A percentile compares a stretch with the other conserved stretches of the same genome.
Evolutionary conservation across 1,140 invertebrate species (phyloP).

Genomic region (Pseudomyrmex gracilis): DNA sequence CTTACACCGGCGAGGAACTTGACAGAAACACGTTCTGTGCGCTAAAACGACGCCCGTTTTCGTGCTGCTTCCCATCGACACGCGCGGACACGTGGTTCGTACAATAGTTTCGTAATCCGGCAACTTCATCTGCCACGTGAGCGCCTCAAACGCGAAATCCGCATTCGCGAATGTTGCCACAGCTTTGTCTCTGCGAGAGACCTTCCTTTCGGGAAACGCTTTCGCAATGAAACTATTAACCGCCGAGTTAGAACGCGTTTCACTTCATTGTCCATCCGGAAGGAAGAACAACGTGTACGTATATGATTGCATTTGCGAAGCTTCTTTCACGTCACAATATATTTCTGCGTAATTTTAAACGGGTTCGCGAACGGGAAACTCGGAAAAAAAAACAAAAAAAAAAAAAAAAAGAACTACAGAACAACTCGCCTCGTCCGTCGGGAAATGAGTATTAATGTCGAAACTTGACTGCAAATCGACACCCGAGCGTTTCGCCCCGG

Average conservation of each 20-base stretch:
- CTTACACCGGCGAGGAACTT: slow-evolving; percentile 63
- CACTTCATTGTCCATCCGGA: not conserved
- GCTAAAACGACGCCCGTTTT: slow-evolving; percentile 10
- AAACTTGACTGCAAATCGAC: slow-evolving; percentile 33
- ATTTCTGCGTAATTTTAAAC: slow-evolving; percentile 11
- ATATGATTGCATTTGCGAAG: too few species aligned
- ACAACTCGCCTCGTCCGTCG: not conserved
- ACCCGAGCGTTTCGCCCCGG: not conserved
- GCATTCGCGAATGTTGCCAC: not conserved
- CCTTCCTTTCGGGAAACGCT: slow-evolving; percentile 37
- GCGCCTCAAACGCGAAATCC: slow-evolving; percentile 10
- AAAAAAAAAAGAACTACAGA: not conserved
- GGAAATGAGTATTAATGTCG: slow-evolving; percentile 43
- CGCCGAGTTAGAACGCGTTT: slow-evolving; percentile 21
- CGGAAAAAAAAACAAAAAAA: not conserved
- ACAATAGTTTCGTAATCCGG: not conserved
- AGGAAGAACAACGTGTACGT: not conserved
- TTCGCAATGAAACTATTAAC: slow-evolving; percentile 44
- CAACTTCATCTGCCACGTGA: slow-evolving; percentile 46
- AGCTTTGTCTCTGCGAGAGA: not conserved
- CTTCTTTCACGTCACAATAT: too few species aligned
- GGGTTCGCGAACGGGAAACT: not conserved
- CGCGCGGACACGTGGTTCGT: slow-evolving; percentile 40
- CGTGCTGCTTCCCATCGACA: slow-evolving; percentile 31
- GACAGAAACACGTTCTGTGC: slow-evolving; percentile 44